Evolutionary conservation across 1,140 invertebrate genomes (phyloP).

Genomic region (Leptestheria dahalacensis): DNA sequence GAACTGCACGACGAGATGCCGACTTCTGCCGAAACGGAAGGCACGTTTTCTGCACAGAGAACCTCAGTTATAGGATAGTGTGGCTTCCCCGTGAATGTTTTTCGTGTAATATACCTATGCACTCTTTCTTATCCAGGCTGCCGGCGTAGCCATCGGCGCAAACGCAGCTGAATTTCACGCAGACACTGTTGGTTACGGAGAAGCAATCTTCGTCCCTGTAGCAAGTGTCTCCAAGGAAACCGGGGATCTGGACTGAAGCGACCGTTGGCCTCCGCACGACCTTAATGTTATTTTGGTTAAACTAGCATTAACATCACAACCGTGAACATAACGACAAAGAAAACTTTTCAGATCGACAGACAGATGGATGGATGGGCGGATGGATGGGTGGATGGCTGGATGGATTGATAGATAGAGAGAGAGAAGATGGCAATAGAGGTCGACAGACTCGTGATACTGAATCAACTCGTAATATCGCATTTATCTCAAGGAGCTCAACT

Average conservation of each 20-base stretch:
- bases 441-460: no score
- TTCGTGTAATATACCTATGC: slow-evolving; percentile 50
- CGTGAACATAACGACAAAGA: no score
- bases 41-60: neutral
- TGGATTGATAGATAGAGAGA: no score
- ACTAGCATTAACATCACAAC: no score
- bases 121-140: slow-evolving; percentile 50
- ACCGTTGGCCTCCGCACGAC: slow-evolving; percentile 18
- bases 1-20: slow-evolving; percentile 51
- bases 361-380: no score
- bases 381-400: no score
- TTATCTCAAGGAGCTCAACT: no score
- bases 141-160: slow-evolving; percentile 47
- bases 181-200: slow-evolving; percentile 46
- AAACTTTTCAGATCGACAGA: no score
- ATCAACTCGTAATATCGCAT: no score
- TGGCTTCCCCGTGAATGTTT: no score
- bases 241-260: slow-evolving; percentile 39
- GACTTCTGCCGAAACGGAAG: slow-evolving; percentile 23
- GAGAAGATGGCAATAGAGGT: no score
- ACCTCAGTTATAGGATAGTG: no score
- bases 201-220: slow-evolving; percentile 52
- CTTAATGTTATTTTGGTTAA: neutral
- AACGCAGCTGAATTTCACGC: slow-evolving; percentile 50
- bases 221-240: slow-evolving; percentile 59